These are phyloP conservation scores for Nicator chloris DNA, from an alignment of 2,113 vertebrate genomes.

Conservation along the genomic window DNA sequence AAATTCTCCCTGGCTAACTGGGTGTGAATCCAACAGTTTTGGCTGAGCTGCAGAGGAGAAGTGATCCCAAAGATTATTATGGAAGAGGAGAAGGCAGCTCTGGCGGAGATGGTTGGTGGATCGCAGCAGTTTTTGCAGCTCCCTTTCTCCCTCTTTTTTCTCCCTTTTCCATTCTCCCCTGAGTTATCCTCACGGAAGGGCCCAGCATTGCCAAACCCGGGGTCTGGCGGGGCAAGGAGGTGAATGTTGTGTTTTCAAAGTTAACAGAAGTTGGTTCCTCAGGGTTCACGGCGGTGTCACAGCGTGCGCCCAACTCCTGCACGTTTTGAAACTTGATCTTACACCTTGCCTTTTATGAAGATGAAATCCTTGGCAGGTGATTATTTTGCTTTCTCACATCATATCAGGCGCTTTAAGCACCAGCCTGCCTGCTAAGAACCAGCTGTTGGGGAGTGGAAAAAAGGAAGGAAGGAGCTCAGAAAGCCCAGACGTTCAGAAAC, in stretches of 20 bases:
- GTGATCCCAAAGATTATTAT: background rate
- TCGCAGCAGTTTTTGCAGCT: background rate
- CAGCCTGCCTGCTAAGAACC: conserved; percentile 49
- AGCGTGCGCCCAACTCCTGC: background rate
- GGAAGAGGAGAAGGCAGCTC: background rate
- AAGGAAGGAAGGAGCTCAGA: background rate
- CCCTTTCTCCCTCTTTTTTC: background rate
- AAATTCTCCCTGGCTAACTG: conserved; percentile 41
- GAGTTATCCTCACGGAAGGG: background rate
- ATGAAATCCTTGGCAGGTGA: conserved; percentile 70
- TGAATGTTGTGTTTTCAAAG: conserved; percentile 52
- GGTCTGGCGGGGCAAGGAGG: conserved; percentile 2
- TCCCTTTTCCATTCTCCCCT: background rate
- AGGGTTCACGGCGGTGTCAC: conserved; percentile 61
- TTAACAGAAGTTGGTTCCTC: conserved; percentile 51
- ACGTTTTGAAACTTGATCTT: conserved; percentile 63
- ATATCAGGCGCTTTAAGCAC: conserved; percentile 47
- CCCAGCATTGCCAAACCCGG: background rate
- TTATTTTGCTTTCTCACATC: conserved; percentile 72
- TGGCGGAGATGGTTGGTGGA: background rate
- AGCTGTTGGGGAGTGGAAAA: conserved; percentile 34
- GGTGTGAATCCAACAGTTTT: conserved; percentile 35
- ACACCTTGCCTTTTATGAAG: conserved; percentile 64
- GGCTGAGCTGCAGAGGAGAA: background rate
- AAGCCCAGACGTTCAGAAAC: background rate